phyloP scores from a whole-genome alignment of 2,113 vertebrate genomes.

The Pycnonotus jocosus region DNA sequence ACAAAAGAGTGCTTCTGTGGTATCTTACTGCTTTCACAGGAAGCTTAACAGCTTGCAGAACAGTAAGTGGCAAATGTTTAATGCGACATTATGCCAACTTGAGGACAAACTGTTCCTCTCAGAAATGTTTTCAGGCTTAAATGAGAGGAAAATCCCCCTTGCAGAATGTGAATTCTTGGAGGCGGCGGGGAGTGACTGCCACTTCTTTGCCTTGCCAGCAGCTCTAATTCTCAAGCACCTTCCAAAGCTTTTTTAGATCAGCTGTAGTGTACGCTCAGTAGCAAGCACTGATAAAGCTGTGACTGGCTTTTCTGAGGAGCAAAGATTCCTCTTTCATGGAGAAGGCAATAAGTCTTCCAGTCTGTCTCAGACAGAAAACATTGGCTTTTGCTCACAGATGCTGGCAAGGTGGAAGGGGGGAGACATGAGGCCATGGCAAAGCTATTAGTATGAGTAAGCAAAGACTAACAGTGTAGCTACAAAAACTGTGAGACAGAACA shows the following conservation, averaged over 20 bases:
- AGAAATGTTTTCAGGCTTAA: conserved; percentile 64
- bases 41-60: conserved; percentile 62
- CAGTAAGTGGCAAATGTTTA: conserved; percentile 65
- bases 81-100: conserved; percentile 46
- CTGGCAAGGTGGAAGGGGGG: background rate
- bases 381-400: background rate
- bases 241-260: background rate
- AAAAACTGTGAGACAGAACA: background rate
- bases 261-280: background rate
- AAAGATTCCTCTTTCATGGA: background rate
- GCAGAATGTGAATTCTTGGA: conserved; percentile 40
- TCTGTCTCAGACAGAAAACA: background rate
- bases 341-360: background rate
- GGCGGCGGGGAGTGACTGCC: conserved; percentile 13
- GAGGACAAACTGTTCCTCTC: conserved; percentile 66
- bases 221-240: background rate
- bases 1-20: conserved; percentile 41
- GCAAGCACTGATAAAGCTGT: background rate
- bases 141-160: conserved; percentile 58
- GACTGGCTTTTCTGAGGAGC: background rate
- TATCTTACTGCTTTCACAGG: conserved; percentile 50
- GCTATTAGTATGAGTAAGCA: background rate
- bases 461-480: background rate
- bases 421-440: background rate
- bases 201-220: conserved; percentile 35